Evolutionary conservation across 1,140 invertebrate species (phyloP), one percentile per base, ranked within the genome.

Genomic region (Hydropsyche tenuis): DNA sequence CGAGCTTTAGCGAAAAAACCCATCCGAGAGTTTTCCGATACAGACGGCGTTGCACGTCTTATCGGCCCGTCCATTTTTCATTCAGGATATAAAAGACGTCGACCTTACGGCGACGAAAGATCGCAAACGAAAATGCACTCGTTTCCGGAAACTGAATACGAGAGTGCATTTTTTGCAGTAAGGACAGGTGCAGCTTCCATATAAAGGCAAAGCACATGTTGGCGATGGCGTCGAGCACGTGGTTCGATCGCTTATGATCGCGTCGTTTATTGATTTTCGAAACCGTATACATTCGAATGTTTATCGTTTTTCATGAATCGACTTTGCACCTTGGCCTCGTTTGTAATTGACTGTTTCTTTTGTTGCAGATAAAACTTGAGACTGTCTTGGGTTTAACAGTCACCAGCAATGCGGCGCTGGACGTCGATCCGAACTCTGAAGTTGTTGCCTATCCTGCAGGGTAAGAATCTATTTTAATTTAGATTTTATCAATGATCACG

Each of bases 361-460:
- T 69, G 22, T 75, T 72, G 0, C 88, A 98, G 96, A 94, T 98
- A 79, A 95, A 95, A 82, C 88, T 98, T 81, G 96, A 98, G 88
- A 90, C 91, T 78, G 95, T 98, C 66, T 86, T 97, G 77, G 96
- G 96, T 70, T 87, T 98, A 78, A 98, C 96, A 25, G 94, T 97
- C 42, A 90, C 90, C 80, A 94, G 90, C 81, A 97, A 97, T 88
- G 93, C 95, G 76, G 93, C 94, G 6, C 87, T 98, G 78, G 93
- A 94, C 84, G 94, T 92, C 84, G 94, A 97, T 82, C 90, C 91
- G 43, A 91, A 91, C 80, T 91, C 90, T 53, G 94, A 95, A 78
- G 86, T 92, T 66, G 90, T 98, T 75, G 96, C 95, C 9, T 98
- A 98, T 90, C 95, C 96, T 71, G 96, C 96, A 80, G 96, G 96